phyloP scores from a whole-genome alignment of 2,797 vertebrate species.

The Alectoris magna region DNA sequence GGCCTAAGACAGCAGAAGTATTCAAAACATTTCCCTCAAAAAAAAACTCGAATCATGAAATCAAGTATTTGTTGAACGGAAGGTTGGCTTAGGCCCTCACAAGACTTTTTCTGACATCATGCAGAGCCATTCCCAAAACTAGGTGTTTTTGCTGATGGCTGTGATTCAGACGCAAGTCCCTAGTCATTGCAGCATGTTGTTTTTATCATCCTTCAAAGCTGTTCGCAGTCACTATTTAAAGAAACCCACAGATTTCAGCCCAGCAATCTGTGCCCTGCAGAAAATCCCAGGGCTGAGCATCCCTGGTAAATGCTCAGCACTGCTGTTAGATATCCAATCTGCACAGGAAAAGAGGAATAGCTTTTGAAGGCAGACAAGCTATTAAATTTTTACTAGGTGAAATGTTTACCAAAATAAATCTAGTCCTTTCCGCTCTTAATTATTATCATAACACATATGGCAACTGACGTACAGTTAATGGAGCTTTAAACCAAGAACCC shows the following conservation, averaged over 20 bases:
- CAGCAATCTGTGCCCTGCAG: neutral
- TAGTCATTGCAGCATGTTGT: neutral
- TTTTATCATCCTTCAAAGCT: conserved; percentile 29
- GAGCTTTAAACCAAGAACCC: conserved; percentile 30
- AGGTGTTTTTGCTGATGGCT: conserved; percentile 31
- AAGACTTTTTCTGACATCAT: neutral
- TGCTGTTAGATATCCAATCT: neutral
- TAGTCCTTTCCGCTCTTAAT: conserved; percentile 33
- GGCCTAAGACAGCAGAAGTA: neutral
- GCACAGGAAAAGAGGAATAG: neutral
- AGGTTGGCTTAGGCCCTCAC: neutral
- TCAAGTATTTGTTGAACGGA: neutral
- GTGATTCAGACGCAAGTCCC: conserved; percentile 11
- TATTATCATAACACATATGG: conserved; percentile 44
- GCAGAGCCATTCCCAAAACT: neutral
- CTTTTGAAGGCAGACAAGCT: neutral
- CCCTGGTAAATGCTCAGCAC: neutral
- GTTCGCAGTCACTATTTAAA: conserved; percentile 4
- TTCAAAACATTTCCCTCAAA: conserved; percentile 2
- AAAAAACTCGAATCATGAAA: neutral
- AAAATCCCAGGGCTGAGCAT: neutral
- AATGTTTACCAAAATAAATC: conserved; percentile 57
- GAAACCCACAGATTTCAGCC: conserved; percentile 18
- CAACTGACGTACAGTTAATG: conserved; percentile 27
- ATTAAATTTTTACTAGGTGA: conserved; percentile 60